These are phyloP conservation scores for Peromyscus nudipes DNA, from an alignment of 2,797 vertebrate species.

Conservation along the genomic window DNA sequence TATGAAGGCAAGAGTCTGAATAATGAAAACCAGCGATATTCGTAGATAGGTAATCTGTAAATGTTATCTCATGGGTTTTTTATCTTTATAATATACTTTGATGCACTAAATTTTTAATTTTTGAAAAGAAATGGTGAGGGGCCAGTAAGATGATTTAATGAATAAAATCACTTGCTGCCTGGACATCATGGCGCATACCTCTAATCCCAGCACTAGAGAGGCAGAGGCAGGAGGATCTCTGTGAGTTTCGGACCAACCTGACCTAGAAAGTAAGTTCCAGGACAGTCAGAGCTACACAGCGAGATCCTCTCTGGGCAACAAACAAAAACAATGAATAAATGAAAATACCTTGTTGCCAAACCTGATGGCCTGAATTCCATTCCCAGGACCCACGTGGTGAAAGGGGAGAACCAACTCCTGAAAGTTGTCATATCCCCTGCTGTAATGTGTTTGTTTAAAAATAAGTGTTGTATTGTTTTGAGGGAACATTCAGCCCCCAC, in stretches of 20 bases:
- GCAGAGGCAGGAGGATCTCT: not conserved
- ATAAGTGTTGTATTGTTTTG: not conserved
- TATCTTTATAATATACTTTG: not conserved
- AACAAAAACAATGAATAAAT: not conserved
- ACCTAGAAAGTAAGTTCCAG: not conserved
- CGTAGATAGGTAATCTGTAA: not conserved
- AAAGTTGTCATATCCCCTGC: not conserved
- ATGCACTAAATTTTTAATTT: not conserved
- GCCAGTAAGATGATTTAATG: not conserved
- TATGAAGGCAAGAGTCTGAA: not conserved
- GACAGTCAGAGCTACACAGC: not conserved
- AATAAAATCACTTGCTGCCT: not conserved
- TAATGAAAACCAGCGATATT: not conserved
- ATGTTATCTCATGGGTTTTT: not conserved
- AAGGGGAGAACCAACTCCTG: not conserved
- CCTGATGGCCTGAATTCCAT: not conserved
- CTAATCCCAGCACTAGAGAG: not conserved
- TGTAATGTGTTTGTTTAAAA: not conserved
- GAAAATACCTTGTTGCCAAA: not conserved
- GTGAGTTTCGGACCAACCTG: not conserved
- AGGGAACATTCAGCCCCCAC: not conserved
- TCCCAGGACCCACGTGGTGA: not conserved
- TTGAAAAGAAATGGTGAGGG: not conserved
- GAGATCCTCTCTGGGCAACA: not conserved
- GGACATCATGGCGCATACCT: not conserved